Base-by-base conservation (phyloP, 2,888 invertebrate species). In the Trichopria drosophilae region DNA sequence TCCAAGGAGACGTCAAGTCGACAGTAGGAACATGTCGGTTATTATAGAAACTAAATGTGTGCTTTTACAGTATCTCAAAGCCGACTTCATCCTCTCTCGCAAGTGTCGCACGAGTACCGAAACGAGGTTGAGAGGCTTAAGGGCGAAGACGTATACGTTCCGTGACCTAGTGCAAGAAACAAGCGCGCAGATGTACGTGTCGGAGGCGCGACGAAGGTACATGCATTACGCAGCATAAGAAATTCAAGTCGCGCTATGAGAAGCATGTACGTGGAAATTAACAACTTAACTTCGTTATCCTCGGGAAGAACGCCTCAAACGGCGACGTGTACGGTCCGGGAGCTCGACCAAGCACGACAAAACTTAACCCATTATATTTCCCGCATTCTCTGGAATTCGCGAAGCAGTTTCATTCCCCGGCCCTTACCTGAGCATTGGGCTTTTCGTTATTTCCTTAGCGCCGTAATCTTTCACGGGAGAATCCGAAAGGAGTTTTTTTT, bases 321-420 rank as follows among this genome's bases (percentile, higher is more conserved):
- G n/a, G n/a, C n/a, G n/a, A n/a, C n/a, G n/a, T n/a, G n/a, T n/a
- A n/a, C n/a, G 64, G 62, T 65, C 65, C 63, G 65, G 60, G 66
- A 67, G 65, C 66, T 66, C 61, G 59, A 55, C 62, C 57, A 58
- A 64, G 63, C 65, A 64, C 66, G 65, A 62, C 60, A 64, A 66
- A 67, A 67, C 67, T 67, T 66, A 64, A 64, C 57, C 67, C 67
- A 66, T 68, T 68, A 68, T 64, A 64, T 63, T 57, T 55, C 57
- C 22, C 4, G 41, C 35, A n/a, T n/a, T n/a, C n/a, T n/a, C n/a
- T n/a, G n/a, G n/a, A n/a, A n/a, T n/a, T n/a, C n/a, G n/a, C n/a
- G n/a, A n/a, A n/a, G n/a, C n/a, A n/a, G n/a, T n/a, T n/a, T n/a
- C n/a, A n/a, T n/a, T n/a, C n/a, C n/a, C n/a, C n/a, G n/a, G n/a